Conservation (phyloP, 2,113 vertebrate species). For the Plecturocebus donacophilus region DNA sequence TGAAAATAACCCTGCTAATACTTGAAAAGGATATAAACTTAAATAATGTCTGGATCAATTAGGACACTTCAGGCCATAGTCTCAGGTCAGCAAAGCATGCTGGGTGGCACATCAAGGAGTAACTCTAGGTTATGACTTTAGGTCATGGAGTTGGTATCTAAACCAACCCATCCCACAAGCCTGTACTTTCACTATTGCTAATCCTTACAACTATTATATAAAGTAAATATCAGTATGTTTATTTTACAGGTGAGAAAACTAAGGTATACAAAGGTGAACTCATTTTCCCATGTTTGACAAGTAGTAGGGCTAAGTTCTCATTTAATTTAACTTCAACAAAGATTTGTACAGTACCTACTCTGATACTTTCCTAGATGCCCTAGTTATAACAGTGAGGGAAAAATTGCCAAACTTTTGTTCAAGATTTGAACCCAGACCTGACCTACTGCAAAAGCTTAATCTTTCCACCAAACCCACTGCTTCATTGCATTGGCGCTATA, state of each 20-base stretch:
- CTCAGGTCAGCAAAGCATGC: neutral
- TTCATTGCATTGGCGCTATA: neutral
- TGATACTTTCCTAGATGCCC: neutral
- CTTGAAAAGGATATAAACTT: neutral
- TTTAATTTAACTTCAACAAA: neutral
- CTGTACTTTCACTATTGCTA: neutral
- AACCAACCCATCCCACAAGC: neutral
- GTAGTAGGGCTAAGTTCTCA: neutral
- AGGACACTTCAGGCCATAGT: neutral
- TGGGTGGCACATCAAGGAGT: neutral
- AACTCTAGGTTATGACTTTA: neutral
- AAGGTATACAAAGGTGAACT: neutral
- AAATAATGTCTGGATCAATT: neutral
- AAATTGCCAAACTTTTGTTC: neutral
- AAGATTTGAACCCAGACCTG: neutral
- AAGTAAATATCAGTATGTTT: neutral
- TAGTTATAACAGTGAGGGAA: neutral
- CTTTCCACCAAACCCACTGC: neutral
- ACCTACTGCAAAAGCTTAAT: neutral
- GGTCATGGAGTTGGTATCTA: neutral
- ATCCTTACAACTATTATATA: neutral
- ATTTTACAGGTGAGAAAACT: neutral
- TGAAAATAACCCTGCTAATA: neutral
- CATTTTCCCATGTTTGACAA: neutral
- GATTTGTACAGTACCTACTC: neutral